A percentile compares a stretch with the other conserved stretches of the same genome.
Conservation (phyloP, 2,113 vertebrate species). For the Psilopogon haemacephalus region DNA sequence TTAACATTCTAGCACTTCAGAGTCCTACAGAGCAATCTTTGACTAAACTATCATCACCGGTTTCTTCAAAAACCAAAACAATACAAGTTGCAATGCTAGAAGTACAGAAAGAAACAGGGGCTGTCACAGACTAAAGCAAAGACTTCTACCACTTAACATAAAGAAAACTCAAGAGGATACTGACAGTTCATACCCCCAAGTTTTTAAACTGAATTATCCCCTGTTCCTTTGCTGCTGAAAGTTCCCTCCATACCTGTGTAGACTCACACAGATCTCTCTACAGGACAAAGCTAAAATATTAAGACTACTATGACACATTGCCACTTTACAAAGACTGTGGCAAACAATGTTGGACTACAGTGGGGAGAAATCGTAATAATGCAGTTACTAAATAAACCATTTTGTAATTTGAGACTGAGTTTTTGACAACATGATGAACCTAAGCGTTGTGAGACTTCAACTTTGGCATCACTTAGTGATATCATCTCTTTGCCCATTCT, state of each 20-base stretch:
- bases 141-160: background rate
- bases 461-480: background rate
- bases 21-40: background rate
- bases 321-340: background rate
- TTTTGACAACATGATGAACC: background rate
- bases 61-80: background rate
- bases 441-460: accelerated
- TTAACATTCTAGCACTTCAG: background rate
- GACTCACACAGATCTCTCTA: background rate
- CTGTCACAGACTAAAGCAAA: background rate
- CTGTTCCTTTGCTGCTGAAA: background rate
- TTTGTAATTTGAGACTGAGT: background rate
- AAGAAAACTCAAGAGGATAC: background rate
- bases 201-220: background rate
- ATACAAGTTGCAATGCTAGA: background rate
- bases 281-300: background rate
- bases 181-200: background rate
- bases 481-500: background rate
- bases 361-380: background rate
- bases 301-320: background rate
- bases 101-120: background rate
- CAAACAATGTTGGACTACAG: background rate
- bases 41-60: background rate
- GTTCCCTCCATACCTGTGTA: background rate
- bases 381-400: background rate